Evolutionary conservation across 2,888 invertebrate genomes (phyloP).

Genomic region (Megastigmus dorsalis): DNA sequence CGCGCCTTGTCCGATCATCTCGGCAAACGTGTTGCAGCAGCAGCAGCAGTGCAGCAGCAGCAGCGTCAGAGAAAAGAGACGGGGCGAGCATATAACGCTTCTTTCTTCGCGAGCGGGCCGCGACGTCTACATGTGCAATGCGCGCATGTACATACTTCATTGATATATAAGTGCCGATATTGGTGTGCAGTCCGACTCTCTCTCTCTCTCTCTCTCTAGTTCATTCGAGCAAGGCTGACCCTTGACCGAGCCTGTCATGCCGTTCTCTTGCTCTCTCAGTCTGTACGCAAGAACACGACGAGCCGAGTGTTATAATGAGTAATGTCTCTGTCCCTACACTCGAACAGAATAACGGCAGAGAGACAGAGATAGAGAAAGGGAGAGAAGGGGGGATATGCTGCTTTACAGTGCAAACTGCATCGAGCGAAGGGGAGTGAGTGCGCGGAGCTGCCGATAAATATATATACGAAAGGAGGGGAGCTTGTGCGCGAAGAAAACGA

Average conservation of each 20-base stretch:
- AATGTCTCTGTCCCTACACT: slow-evolving; percentile 56
- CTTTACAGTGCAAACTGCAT: slow-evolving; percentile 8
- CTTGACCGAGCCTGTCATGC: slow-evolving; percentile 64
- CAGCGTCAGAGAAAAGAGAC: background rate
- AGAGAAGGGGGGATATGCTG: too few relatives aligned
- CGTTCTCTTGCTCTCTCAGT: slow-evolving; percentile 20
- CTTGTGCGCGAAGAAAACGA: background rate
- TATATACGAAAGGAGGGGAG: slow-evolving; percentile 5
- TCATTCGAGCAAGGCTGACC: slow-evolving; percentile 56
- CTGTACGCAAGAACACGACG: slow-evolving; percentile 58
- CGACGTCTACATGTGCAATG: background rate
- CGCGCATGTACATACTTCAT: background rate
- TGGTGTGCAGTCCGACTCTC: background rate
- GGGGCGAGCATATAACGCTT: slow-evolving; percentile 40
- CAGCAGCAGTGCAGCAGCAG: too few relatives aligned
- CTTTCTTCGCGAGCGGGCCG: slow-evolving; percentile 33
- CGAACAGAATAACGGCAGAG: background rate
- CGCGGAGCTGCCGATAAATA: slow-evolving; percentile 10
- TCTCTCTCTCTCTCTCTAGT: slow-evolving; percentile 16
- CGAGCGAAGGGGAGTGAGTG: slow-evolving; percentile 3
- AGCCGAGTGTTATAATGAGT: slow-evolving; percentile 67
- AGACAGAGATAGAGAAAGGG: too few relatives aligned
- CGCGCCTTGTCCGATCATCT: slow-evolving; percentile 36
- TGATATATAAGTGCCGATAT: slow-evolving; percentile 42
- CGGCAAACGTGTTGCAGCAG: too few relatives aligned